Conservation (phyloP, 2,797 vertebrate species). For the Paramormyrops hopkinsi region DNA sequence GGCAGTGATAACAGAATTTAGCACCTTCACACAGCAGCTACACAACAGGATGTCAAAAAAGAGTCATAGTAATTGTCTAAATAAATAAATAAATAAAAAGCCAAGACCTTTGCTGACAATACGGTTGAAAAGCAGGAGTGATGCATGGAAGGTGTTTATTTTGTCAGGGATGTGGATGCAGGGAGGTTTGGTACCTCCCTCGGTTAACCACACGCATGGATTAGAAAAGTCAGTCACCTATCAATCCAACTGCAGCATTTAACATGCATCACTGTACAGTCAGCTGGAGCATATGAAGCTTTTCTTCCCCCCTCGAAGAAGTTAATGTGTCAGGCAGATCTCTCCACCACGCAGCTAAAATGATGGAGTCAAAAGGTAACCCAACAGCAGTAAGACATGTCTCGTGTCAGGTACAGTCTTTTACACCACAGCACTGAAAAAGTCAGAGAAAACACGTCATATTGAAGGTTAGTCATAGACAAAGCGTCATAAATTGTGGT, state of each 20-base stretch:
- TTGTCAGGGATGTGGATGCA: background rate
- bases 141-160: background rate
- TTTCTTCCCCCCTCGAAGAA: too few species aligned
- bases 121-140: background rate
- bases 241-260: background rate
- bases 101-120: background rate
- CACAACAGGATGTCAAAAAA: background rate
- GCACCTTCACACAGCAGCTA: background rate
- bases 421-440: background rate
- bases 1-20: background rate
- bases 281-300: background rate
- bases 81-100: background rate
- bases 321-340: background rate
- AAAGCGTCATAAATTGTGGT: constrained; percentile 52
- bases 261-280: background rate
- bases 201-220: background rate
- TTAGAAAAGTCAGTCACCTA: background rate
- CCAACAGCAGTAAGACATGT: background rate
- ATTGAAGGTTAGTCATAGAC: constrained; percentile 33
- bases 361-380: background rate
- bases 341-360: background rate
- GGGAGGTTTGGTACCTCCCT: background rate
- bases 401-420: background rate
- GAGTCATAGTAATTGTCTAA: background rate
- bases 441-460: background rate